phyloP scores from a whole-genome alignment of 1,140 invertebrate species.

The Varroa destructor region DNA sequence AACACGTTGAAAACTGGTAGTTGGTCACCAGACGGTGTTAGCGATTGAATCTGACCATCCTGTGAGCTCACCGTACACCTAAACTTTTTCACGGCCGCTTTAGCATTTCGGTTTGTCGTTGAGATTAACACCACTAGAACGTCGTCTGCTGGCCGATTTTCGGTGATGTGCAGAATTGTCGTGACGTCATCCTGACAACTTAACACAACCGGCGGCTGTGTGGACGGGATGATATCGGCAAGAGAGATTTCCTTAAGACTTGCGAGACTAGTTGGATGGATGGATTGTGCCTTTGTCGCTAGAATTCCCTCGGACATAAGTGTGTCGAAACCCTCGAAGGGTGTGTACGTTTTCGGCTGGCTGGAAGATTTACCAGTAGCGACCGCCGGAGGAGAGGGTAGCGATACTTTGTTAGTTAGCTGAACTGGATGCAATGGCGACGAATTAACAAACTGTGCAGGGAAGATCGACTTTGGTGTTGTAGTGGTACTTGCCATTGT shows the following conservation, averaged over 20 bases:
- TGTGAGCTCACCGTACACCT: not conserved
- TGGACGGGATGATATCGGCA: conserved; percentile 2
- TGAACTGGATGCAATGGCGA: not conserved
- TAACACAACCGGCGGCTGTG: conserved; percentile 11
- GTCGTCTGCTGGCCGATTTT: conserved; percentile 13
- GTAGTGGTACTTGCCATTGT: not conserved
- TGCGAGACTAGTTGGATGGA: not conserved
- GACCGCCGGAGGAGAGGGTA: not conserved
- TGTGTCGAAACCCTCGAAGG: conserved; percentile 17
- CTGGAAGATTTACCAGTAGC: no score
- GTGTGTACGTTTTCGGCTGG: conserved; percentile 2
- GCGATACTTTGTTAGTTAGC: not conserved
- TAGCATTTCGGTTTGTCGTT: conserved; percentile 18
- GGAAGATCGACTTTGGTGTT: no score
- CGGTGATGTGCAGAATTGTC: conserved; percentile 5
- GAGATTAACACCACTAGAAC: conserved; percentile 4
- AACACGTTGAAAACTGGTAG: conserved; percentile 20
- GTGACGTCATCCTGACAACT: conserved; percentile 24
- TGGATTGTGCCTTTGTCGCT: not conserved
- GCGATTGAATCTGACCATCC: not conserved
- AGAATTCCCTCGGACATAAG: conserved; percentile 18
- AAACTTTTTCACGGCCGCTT: conserved; percentile 17
- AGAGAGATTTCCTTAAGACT: not conserved
- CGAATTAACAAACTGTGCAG: not conserved
- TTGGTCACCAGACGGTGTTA: not conserved